Conservation (phyloP, 2,888 invertebrate genomes). For the Agrotis ipsilon region DNA sequence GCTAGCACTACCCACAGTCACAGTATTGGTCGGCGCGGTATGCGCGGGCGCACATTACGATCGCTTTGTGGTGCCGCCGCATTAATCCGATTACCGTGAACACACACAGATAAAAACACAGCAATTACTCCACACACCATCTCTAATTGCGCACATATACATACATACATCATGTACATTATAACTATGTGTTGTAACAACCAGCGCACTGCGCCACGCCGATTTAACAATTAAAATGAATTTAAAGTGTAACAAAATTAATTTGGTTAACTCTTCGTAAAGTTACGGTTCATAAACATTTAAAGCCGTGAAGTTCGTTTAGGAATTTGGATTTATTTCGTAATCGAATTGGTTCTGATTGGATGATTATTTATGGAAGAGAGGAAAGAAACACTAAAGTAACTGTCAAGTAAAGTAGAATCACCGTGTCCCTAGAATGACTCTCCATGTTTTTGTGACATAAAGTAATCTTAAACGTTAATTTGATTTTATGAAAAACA, state of each 20-base stretch:
- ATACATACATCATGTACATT: neutral
- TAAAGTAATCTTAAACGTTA: too few species aligned
- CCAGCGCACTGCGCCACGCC: constrained; percentile 25
- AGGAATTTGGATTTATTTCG: constrained; percentile 17
- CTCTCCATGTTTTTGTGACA: too few species aligned
- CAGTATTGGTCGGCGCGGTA: constrained; percentile 51
- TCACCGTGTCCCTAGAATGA: too few species aligned
- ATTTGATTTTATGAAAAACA: too few species aligned
- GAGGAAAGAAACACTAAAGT: neutral
- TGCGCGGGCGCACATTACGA: constrained; percentile 52
- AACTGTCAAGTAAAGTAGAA: neutral
- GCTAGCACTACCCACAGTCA: constrained; percentile 20
- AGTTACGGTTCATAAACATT: constrained; percentile 26
- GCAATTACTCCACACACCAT: constrained; percentile 58
- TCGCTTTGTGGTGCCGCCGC: constrained; percentile 56
- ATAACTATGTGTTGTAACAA: neutral
- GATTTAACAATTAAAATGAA: constrained; percentile 52
- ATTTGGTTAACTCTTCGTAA: constrained; percentile 41
- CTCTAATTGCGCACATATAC: constrained; percentile 48
- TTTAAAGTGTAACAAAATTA: constrained; percentile 54
- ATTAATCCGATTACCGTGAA: constrained; percentile 66
- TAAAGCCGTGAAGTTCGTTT: constrained; percentile 30
- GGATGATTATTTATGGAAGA: neutral
- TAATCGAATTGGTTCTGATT: constrained; percentile 23
- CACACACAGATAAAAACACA: constrained; percentile 58